phyloP scores from a whole-genome alignment of 2,113 vertebrate species.

The Edolisoma coerulescens region DNA sequence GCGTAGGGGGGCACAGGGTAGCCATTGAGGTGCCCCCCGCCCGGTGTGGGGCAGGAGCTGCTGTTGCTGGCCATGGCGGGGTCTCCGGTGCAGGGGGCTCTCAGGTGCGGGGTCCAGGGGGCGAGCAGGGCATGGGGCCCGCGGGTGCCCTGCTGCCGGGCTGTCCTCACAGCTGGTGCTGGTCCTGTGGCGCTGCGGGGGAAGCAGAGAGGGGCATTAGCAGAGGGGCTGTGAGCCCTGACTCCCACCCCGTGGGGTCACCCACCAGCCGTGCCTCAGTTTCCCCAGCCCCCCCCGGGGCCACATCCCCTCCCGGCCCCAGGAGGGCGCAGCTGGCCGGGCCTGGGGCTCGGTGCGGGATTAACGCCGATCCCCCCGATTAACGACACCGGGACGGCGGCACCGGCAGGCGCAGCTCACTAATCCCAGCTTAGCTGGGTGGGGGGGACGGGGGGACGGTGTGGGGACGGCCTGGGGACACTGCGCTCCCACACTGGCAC shows the following conservation, averaged over 20 bases:
- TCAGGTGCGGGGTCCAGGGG: background rate
- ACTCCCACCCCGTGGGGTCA: background rate
- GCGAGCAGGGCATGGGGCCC: slow-evolving; percentile 11
- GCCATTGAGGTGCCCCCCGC: slow-evolving; percentile 84
- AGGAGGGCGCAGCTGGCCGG: background rate
- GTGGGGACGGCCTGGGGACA: background rate
- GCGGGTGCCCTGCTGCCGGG: background rate
- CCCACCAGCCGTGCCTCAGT: background rate
- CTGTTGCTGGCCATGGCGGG: slow-evolving; percentile 92
- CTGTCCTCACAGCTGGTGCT: background rate
- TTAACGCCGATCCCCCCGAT: slow-evolving; percentile 22
- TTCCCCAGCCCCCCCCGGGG: background rate
- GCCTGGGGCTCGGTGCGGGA: background rate
- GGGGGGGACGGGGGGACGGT: background rate
- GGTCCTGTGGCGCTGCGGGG: background rate
- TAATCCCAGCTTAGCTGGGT: background rate
- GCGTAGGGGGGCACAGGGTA: slow-evolving; percentile 93
- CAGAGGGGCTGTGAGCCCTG: background rate
- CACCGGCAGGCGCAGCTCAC: background rate
- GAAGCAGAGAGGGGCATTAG: background rate
- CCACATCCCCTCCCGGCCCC: background rate
- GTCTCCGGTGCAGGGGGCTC: background rate
- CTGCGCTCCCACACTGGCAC: background rate
- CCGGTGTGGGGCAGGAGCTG: slow-evolving; percentile 83
- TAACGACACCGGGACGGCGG: background rate